Conservation (phyloP, 2,113 vertebrate species). For the Enhydra lutris region DNA sequence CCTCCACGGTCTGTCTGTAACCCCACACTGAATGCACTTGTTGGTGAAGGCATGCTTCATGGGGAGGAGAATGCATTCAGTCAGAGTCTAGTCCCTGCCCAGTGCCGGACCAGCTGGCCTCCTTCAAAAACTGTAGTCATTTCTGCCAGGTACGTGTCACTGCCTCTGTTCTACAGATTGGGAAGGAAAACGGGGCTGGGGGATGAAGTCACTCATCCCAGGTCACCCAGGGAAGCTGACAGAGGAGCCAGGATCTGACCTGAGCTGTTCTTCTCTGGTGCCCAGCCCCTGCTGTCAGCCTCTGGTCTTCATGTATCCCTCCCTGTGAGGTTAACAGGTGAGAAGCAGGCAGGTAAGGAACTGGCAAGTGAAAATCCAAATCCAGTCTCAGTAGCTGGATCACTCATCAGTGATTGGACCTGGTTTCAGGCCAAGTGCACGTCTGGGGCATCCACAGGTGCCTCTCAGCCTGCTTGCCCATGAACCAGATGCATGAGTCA, state of each 20-base stretch:
- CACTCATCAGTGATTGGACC: background rate
- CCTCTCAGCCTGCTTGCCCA: background rate
- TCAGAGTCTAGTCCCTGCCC: accelerated
- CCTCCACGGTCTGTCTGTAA: accelerated
- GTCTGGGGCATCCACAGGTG: background rate
- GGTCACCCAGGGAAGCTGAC: background rate
- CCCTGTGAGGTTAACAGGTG: background rate
- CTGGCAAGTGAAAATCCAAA: background rate
- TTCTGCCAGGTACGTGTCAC: background rate
- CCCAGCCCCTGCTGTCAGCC: accelerated
- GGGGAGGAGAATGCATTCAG: background rate
- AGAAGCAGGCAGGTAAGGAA: background rate
- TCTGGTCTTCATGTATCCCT: background rate
- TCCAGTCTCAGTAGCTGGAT: background rate
- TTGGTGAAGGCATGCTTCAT: background rate
- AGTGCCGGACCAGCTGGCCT: background rate
- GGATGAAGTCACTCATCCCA: background rate
- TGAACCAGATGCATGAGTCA: accelerated
- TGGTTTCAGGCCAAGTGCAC: too few relatives aligned
- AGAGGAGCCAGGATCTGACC: background rate
- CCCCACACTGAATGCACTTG: background rate
- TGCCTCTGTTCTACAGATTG: background rate
- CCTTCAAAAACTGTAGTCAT: background rate
- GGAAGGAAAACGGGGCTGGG: background rate
- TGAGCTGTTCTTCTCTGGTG: background rate